Evolutionary conservation across 2,113 vertebrate species (phyloP), one percentile per base, ranked within the genome.

Genomic region (Cricetomys ansorgei): DNA sequence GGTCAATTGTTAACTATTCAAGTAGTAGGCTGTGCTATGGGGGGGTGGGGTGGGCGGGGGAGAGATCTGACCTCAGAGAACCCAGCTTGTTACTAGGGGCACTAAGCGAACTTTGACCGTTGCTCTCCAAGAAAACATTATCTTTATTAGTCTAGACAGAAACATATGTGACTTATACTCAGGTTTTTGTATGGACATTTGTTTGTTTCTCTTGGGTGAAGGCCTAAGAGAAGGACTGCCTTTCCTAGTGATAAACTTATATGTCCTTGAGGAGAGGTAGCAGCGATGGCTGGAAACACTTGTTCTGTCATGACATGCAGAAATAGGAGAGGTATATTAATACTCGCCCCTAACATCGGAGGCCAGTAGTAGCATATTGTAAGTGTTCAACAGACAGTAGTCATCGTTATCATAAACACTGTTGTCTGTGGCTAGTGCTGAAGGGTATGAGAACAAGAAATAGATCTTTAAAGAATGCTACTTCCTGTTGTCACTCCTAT

Each of bases 191-290:
- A 10, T 88, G 57, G 64, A 9, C 7, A 91, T 83, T 83, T 43
- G 29, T 69, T 96, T 43, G 87, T 93, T 77, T 91, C 76, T 83
- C 53, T 70, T 64, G 62, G 88, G 29, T 81, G 34, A 83, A 87
- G 80, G 57, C 12, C 59, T 93, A 70, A 3, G 6, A n/a, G 1
- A 76, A 86, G 40, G 4, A 64, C 31, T 88, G 29, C n/a, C 76
- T 31, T 12, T 21, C 50, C 85, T 13, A 37, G 9, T 37, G 64
- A 37, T 29, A 19, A 50, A 50, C 57, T 1, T 45, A 27, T 37
- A 50, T 31, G 69, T 62, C 69, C 53, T 65, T 91, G 53, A 79
- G 9, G 25, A 72, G 10, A 76, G 73, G 59, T 9, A 87, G 53
- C 17, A 92, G 62, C 62, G 59, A 92, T 11, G 15, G 19, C 16